A percentile compares a stretch with the other conserved stretches of the same genome.
phyloP scores from a whole-genome alignment of 2,888 invertebrate genomes.

The Psylliodes chrysocephalus region DNA sequence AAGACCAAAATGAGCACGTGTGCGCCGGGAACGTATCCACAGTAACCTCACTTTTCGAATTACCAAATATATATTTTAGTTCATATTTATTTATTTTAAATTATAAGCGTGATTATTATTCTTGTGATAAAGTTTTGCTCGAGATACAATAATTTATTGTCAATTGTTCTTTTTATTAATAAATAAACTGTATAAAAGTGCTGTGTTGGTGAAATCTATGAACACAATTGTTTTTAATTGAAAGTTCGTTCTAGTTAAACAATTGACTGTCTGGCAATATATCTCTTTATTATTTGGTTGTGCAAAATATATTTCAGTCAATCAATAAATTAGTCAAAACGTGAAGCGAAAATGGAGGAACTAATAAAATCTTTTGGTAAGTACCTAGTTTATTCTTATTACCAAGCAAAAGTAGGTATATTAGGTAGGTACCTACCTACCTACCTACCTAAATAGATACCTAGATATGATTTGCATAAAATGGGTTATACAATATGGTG shows the following conservation, averaged over 20 bases:
- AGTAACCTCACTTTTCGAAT: neutral
- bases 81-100: neutral
- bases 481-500: no score
- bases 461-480: no score
- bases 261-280: neutral
- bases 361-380: constrained; percentile 4
- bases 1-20: no score
- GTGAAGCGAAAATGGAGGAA: constrained; percentile 7
- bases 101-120: no score
- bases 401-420: no score
- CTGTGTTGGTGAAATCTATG: neutral
- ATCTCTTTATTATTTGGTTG: neutral
- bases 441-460: no score
- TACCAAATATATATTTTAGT: neutral
- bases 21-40: neutral
- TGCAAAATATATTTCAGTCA: neutral
- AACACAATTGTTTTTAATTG: constrained; percentile 9
- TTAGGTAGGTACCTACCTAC: no score
- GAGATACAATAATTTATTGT: neutral
- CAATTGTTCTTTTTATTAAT: neutral
- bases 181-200: constrained; percentile 2
- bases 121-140: neutral
- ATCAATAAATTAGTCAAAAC: neutral
- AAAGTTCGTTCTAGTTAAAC: neutral
- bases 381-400: no score